Evolutionary conservation across 2,888 invertebrate species (phyloP).

Genomic region (Orthosia incerta): DNA sequence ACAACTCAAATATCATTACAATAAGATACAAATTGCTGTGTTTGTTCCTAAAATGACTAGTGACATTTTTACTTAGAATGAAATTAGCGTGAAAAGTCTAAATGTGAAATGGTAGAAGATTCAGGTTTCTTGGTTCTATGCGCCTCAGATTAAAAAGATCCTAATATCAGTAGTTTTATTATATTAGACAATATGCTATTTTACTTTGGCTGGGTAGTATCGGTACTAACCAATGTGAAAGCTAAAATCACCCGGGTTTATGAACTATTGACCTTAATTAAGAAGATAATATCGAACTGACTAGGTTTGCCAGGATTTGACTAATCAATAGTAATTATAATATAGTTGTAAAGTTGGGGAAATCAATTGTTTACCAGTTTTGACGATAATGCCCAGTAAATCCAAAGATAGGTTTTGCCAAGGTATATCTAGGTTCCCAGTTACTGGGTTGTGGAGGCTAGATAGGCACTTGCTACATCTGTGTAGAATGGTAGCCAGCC

Average conservation of each 20-base stretch:
- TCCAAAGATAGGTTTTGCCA: too few relatives aligned
- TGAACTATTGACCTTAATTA: not conserved
- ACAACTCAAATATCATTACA: not conserved
- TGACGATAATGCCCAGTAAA: not conserved
- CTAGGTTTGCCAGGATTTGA: constrained; percentile 21
- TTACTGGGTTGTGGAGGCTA: too few relatives aligned
- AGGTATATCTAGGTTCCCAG: too few relatives aligned
- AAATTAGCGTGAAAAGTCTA: not conserved
- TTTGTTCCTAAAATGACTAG: not conserved
- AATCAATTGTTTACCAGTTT: not conserved
- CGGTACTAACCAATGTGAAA: not conserved
- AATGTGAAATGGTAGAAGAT: not conserved
- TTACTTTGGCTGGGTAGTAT: not conserved
- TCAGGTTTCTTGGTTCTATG: constrained; percentile 8
- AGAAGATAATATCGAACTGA: constrained; percentile 19
- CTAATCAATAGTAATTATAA: constrained; percentile 18
- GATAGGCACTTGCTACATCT: too few relatives aligned
- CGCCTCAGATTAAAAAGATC: not conserved
- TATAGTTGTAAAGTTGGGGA: not conserved
- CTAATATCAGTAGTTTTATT: constrained; percentile 3
- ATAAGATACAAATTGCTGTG: constrained; percentile 18
- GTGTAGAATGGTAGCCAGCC: too few relatives aligned
- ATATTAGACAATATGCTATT: constrained; percentile 10
- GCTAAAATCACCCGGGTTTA: not conserved
- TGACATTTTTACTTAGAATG: not conserved